phyloP scores from a whole-genome alignment of 1,140 invertebrate species.

The Drosophila pallidifrons region DNA sequence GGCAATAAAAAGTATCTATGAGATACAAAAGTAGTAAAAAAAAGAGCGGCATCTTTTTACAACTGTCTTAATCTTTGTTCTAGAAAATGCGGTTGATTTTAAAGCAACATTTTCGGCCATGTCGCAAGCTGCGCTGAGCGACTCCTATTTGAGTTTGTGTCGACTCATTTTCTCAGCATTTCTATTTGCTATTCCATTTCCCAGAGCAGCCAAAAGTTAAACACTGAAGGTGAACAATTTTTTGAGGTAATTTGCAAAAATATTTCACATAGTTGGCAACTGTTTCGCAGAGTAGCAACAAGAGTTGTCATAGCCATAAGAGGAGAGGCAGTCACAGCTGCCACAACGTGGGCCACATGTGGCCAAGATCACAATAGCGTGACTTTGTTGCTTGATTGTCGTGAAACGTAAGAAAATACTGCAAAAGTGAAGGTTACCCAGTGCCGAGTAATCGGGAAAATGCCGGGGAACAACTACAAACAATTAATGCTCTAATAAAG shows the following conservation, averaged over 20 bases:
- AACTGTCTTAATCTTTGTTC: conserved; percentile 5
- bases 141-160: conserved; percentile 21
- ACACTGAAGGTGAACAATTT: conserved; percentile 18
- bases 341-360: conserved; percentile 29
- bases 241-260: conserved; percentile 39
- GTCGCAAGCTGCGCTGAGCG: background rate
- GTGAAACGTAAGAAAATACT: conserved; percentile 39
- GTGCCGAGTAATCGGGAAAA: conserved; percentile 55
- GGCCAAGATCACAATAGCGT: conserved; percentile 68
- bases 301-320: conserved; percentile 2
- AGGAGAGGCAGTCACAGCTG: conserved; percentile 1
- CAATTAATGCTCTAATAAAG: conserved; percentile 85
- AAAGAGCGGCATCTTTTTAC: background rate
- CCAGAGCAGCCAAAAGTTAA: conserved; percentile 18
- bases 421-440: conserved; percentile 82
- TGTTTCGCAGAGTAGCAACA: conserved; percentile 3
- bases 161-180: conserved; percentile 39
- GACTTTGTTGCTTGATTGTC: conserved; percentile 64
- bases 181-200: conserved; percentile 17
- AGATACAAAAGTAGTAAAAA: background rate
- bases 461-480: conserved; percentile 45
- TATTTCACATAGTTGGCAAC: conserved; percentile 37
- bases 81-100: conserved; percentile 7
- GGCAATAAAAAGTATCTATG: background rate
- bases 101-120: background rate